Conservation (phyloP, 2,888 invertebrate genomes). For the Bombyx huttoni region DNA sequence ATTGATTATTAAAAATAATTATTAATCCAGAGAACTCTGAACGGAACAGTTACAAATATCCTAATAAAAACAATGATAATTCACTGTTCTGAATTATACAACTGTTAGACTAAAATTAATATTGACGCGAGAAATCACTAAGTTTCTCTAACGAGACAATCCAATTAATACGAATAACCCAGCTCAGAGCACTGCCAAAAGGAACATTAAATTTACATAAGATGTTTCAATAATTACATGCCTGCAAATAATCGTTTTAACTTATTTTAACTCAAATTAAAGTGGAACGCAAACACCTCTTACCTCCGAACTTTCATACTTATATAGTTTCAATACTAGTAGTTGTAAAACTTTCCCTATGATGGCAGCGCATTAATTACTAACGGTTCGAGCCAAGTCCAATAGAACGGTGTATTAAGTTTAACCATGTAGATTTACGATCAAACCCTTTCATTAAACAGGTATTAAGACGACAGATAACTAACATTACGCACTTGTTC, state of each 20-base stretch:
- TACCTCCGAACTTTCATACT: slow-evolving; percentile 58
- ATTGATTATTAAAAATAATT: neutral
- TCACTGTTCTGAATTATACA: neutral
- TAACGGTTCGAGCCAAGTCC: slow-evolving; percentile 37
- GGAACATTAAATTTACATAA: slow-evolving; percentile 6
- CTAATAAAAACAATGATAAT: too few relatives aligned
- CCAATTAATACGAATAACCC: slow-evolving; percentile 8
- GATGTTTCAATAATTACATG: slow-evolving; percentile 19
- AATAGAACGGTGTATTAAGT: slow-evolving; percentile 61
- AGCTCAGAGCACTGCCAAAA: slow-evolving; percentile 3
- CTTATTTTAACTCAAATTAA: slow-evolving; percentile 56
- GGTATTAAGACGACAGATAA: slow-evolving; percentile 68
- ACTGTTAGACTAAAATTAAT: neutral
- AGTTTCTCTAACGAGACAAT: neutral
- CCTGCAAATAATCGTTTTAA: slow-evolving; percentile 32
- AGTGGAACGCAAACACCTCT: slow-evolving; percentile 51
- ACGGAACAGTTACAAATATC: too few relatives aligned
- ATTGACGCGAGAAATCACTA: neutral
- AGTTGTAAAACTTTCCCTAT: slow-evolving; percentile 62
- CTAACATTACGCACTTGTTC: slow-evolving; percentile 58
- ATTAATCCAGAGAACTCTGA: too few relatives aligned
- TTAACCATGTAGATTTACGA: slow-evolving; percentile 68
- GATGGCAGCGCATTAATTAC: slow-evolving; percentile 66
- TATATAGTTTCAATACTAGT: slow-evolving; percentile 58
- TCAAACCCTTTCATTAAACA: slow-evolving; percentile 70